These are phyloP conservation scores for Emys orbicularis DNA, from an alignment of 2,797 vertebrate genomes.

Conservation along the genomic window DNA sequence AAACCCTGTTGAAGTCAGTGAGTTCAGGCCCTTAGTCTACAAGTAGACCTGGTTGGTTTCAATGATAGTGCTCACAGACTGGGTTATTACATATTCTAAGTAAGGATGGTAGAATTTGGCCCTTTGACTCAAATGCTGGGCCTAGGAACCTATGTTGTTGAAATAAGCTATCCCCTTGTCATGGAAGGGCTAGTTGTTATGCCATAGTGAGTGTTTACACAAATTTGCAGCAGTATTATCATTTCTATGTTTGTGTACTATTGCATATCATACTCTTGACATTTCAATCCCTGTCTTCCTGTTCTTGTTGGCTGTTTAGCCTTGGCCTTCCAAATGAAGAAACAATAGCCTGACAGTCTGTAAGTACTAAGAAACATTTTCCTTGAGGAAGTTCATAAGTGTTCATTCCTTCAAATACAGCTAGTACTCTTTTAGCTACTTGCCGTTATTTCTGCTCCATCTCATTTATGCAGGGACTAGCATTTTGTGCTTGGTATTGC, in stretches of 20 bases:
- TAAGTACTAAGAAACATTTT: not conserved
- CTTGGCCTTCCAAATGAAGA: not conserved
- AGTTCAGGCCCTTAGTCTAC: not conserved
- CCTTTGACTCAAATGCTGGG: too few species aligned
- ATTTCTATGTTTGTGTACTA: not conserved
- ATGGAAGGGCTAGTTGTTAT: not conserved
- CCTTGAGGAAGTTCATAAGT: not conserved
- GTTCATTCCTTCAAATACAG: not conserved
- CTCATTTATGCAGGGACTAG: not conserved
- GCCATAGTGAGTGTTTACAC: not conserved
- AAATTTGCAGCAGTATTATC: not conserved
- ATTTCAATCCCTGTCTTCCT: not conserved
- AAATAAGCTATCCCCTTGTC: not conserved
- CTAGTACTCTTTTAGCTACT: not conserved
- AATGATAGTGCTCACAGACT: not conserved
- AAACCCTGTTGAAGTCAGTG: not conserved
- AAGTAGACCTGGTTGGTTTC: not conserved
- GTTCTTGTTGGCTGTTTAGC: fast-evolving
- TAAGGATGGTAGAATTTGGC: fast-evolving
- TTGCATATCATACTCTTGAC: not conserved
- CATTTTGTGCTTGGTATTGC: not conserved
- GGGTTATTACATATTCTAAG: not conserved
- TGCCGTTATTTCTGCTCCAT: not conserved
- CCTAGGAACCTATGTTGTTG: not conserved
- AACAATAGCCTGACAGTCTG: not conserved